Base-by-base conservation (phyloP, 1,140 invertebrate genomes). In the Asbolus verrucosus region DNA sequence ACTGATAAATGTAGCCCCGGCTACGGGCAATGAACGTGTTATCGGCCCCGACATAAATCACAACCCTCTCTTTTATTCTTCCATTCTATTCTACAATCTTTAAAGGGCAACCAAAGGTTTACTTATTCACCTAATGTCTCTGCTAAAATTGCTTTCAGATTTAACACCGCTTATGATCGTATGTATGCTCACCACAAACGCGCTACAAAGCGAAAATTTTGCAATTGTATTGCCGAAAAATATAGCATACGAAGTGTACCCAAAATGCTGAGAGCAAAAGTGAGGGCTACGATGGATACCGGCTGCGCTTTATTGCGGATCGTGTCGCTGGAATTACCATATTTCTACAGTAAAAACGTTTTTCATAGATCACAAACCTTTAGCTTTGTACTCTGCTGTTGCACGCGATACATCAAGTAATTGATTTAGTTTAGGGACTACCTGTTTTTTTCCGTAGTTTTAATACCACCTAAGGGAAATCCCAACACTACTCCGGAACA, bases 11-110 rank as follows among this genome's bases (percentile, higher is more conserved):
- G 67, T 62, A 43, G 36, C 54, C 43, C 38, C 19, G 43, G 54
- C 67, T 38, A 31, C 67, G 67, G 67, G 54, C 67, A 69, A 62
- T 69, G 67, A 69, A 69, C 67, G 67, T 69, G 67, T 62, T 69
- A 69, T 69, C 67, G 54, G 67, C 39, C 67, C 36, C 46, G 18
- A 38, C 59, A 69, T 69, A 69, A 69, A 69, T 69, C 67, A 69
- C 54, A 24, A 30, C 67, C 54, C 67, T 30, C 39, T 61, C 27
- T 69, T 69, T 43, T 69, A 62, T 69, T 62, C 67, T 33, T 67
- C 13, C 30, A 54, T 67, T 67, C 43, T 19, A 67, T 46, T 19
- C 21, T n/a, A 13, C 27, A 36, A 67, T 54, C 46, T 13, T 46
- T 54, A 54, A 19, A 54, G 39, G 15, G 13, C 4, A 36, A 36